Percentiles rank a stretch among this genome's conserved stretches.
These are phyloP conservation scores for Agrochola litura DNA, from an alignment of 2,888 invertebrate species.

Conservation along the genomic window DNA sequence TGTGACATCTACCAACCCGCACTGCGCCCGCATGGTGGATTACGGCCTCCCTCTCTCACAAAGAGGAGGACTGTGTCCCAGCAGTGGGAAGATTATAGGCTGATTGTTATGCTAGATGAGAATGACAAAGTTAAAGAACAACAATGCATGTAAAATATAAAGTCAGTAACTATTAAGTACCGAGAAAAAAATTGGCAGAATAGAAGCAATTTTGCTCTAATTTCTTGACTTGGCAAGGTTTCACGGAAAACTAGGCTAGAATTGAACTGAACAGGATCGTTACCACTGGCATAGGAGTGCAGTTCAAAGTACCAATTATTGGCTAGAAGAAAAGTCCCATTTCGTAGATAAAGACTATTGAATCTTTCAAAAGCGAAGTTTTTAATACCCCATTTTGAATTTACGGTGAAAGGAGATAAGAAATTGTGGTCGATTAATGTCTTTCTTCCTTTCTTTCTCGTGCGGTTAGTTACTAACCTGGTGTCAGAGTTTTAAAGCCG, in stretches of 20 bases:
- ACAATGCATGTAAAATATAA: neutral
- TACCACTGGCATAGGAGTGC: constrained; percentile 8
- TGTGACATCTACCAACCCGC: too few relatives aligned
- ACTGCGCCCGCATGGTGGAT: too few relatives aligned
- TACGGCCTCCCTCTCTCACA: too few relatives aligned
- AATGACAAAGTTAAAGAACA: neutral
- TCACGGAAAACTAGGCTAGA: constrained; percentile 32
- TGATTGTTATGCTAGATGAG: too few relatives aligned
- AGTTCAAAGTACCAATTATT: constrained; percentile 41
- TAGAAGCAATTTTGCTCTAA: constrained; percentile 47
- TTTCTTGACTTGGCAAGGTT: constrained; percentile 49
- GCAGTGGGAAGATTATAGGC: too few relatives aligned
- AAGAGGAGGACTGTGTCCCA: too few relatives aligned
- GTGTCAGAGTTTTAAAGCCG: too few relatives aligned
- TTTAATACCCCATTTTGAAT: constrained; percentile 13
- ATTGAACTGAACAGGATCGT: constrained; percentile 29
- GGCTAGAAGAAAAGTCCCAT: constrained; percentile 31
- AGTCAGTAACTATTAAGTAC: neutral
- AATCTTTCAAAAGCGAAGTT: constrained; percentile 30
- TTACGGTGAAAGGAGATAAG: constrained; percentile 2
- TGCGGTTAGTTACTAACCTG: too few relatives aligned
- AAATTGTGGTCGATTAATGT: neutral
- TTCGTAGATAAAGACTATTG: constrained; percentile 35
- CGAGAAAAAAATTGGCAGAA: constrained; percentile 44
- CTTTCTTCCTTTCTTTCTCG: too few relatives aligned